Conservation (phyloP, 2,888 invertebrate genomes). For the Rhagonycha lutea region DNA sequence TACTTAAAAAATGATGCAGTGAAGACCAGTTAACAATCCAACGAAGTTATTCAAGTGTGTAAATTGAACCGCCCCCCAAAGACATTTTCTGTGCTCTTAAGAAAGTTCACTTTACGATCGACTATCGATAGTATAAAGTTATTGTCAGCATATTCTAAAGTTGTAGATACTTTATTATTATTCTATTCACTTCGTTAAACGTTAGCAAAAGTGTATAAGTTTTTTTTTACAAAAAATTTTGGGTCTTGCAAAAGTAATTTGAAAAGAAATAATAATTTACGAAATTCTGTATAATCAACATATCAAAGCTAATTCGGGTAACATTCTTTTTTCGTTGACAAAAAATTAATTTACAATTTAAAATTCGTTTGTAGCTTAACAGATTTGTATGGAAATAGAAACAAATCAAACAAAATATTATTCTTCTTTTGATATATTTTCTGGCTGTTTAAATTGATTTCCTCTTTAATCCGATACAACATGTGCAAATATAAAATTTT, state of each 20-base stretch:
- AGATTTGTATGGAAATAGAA: background rate
- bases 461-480: background rate
- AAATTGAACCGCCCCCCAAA: conserved; percentile 24
- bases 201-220: background rate
- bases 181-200: background rate
- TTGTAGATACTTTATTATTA: conserved; percentile 11
- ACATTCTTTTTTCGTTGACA: too few species aligned
- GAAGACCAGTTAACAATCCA: conserved; percentile 12
- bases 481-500: background rate
- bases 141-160: conserved; percentile 17
- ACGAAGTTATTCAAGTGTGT: conserved; percentile 22
- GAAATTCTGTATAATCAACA: too few species aligned
- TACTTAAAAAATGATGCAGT: background rate
- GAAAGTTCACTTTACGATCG: conserved; percentile 20
- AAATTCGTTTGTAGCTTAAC: background rate
- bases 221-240: background rate
- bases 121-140: conserved; percentile 9
- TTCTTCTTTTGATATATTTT: background rate
- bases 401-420: background rate
- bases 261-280: too few species aligned
- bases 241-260: background rate
- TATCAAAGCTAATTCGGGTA: too few species aligned
- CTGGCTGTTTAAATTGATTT: background rate
- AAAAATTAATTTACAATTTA: background rate
- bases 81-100: conserved; percentile 9